Conservation (phyloP, 2,888 invertebrate genomes). For the Diaphora mendica region DNA sequence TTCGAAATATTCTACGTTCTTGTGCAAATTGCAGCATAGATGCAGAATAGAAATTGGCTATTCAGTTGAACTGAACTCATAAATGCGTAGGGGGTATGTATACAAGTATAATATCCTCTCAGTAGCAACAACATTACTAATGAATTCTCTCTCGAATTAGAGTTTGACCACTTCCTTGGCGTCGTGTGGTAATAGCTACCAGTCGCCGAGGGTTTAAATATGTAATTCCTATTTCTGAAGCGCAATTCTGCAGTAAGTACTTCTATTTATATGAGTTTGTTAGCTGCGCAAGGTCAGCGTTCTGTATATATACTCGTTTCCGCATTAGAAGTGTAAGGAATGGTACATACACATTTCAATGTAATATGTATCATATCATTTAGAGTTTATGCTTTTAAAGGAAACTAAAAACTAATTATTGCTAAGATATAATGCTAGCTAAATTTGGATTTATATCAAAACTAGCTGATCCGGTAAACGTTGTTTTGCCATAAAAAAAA, state of each 20-base stretch:
- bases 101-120: not conserved
- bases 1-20: not conserved
- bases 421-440: too few relatives aligned
- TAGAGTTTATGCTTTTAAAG: not conserved
- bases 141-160: slow-evolving; percentile 3
- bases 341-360: not conserved
- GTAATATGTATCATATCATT: not conserved
- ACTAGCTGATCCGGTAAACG: too few relatives aligned
- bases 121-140: slow-evolving; percentile 6
- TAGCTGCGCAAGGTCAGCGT: not conserved
- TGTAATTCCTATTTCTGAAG: slow-evolving; percentile 23
- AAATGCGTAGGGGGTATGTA: not conserved
- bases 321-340: not conserved
- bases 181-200: not conserved
- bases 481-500: too few relatives aligned
- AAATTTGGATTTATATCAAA: too few relatives aligned
- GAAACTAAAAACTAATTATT: not conserved
- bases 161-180: slow-evolving; percentile 10
- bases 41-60: not conserved
- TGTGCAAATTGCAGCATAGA: not conserved
- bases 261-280: slow-evolving; percentile 23
- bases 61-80: not conserved
- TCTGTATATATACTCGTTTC: not conserved
- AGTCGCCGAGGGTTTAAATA: slow-evolving; percentile 25
- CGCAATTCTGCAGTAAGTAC: slow-evolving; percentile 20